Base-by-base conservation (phyloP, 2,797 vertebrate species). In the Microctenopoma lineatum region DNA sequence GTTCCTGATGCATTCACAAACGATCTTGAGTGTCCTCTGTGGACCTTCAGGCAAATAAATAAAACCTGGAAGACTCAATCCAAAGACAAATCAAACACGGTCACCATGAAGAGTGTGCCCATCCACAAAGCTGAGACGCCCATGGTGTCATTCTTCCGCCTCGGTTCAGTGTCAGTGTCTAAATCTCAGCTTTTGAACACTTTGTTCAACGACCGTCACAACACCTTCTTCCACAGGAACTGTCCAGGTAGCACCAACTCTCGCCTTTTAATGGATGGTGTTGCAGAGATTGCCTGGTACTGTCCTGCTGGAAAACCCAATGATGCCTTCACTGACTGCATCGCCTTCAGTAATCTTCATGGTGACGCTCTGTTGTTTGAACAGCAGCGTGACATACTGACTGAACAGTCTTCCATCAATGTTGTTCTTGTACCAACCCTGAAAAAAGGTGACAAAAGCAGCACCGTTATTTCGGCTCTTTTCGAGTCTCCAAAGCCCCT, bases 231-330 rank as follows among this genome's bases (percentile, higher is more conserved):
- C 61, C 88, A 93, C 61, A 87, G 85, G 72, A 55, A 92, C 73
- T 86, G 83, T 21, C 21, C 58, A 60, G 85, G 84, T 16, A 92
- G 76, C 86, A 92, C 74, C 70, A 87, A 74, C 46, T 78, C 81
- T 50, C 44, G 81, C 7, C 39, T 93, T 59, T 58, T 95, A 78
- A 88, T 93, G 89, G 89, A 87, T 11, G 93, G 93, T 1, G 71
- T 94, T 8, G 93, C 92, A 70, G 94, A 95, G 88, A 91, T 95
- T n/a, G 86, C 90, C 64, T 95, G 94, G 94, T 96, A 92, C 74
- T 89, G 69, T 48, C 88, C 90, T 29, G 77, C 82, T 70, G 89
- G 90, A 18, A 89, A 84, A 55, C 21, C 51, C 39, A 79, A 34
- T 14, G 89, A 92, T 79, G 59, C 47, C 42, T 92, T 94, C 76